Conservation (phyloP, 2,888 invertebrate species). For the Trichopria drosophilae region DNA sequence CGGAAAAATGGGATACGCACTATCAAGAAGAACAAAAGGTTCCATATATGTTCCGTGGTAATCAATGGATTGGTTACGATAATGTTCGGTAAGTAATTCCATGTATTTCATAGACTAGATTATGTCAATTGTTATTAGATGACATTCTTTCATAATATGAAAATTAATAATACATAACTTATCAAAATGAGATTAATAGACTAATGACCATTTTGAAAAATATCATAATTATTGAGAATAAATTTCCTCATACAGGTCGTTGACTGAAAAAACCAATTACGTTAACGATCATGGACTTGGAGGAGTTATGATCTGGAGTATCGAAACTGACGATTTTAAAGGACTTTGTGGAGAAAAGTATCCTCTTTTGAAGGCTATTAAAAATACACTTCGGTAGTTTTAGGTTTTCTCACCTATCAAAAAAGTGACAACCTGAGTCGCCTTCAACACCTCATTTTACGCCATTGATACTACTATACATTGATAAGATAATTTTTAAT, state of each 20-base stretch:
- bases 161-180: too few species aligned
- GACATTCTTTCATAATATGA: not conserved
- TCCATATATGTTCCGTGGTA: conserved; percentile 54
- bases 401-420: too few species aligned
- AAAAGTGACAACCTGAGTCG: too few species aligned
- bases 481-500: too few species aligned
- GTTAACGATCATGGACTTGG: conserved; percentile 53
- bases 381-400: too few species aligned
- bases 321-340: conserved; percentile 77
- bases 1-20: conserved; percentile 50
- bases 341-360: conserved; percentile 66
- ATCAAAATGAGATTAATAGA: too few species aligned
- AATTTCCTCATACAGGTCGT: conserved; percentile 51
- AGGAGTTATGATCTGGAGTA: conserved; percentile 78
- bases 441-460: too few species aligned
- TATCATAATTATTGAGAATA: not conserved
- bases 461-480: too few species aligned
- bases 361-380: conserved; percentile 67
- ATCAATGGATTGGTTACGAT: conserved; percentile 51
- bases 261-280: conserved; percentile 55
- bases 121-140: conserved; percentile 1
- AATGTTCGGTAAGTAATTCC: conserved; percentile 42
- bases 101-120: too few species aligned
- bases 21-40: conserved; percentile 55
- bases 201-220: too few species aligned